Percentiles rank a stretch among this genome's conserved stretches.
Conservation (phyloP, 2,113 vertebrate species). For the Donacobius atricapilla region DNA sequence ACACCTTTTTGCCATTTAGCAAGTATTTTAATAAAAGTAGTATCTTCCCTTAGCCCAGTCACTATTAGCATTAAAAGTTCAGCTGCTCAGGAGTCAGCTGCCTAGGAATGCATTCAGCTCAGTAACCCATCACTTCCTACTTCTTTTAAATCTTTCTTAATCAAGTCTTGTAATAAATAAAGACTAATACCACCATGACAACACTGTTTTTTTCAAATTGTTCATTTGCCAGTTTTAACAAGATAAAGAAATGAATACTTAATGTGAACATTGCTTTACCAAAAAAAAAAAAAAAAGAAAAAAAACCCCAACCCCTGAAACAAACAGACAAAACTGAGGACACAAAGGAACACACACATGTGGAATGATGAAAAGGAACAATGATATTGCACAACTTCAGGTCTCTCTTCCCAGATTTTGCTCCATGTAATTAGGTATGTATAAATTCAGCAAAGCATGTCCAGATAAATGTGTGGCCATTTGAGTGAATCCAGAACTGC, state of each 20-base stretch:
- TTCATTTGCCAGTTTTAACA: constrained; percentile 75
- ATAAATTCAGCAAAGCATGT: constrained; percentile 59
- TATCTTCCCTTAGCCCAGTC: neutral
- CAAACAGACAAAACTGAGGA: constrained; percentile 7
- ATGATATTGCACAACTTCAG: constrained; percentile 76
- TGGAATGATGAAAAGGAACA: constrained; percentile 67
- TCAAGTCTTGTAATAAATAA: constrained; percentile 50
- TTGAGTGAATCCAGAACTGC: constrained; percentile 33
- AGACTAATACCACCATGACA: constrained; percentile 60
- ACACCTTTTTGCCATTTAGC: constrained; percentile 26
- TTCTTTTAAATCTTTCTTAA: constrained; percentile 13
- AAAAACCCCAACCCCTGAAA: neutral
- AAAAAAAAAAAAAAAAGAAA: neutral
- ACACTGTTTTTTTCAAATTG: constrained; percentile 43
- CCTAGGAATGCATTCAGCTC: neutral
- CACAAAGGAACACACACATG: constrained; percentile 62
- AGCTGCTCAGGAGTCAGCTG: constrained; percentile 5
- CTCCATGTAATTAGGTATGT: constrained; percentile 60
- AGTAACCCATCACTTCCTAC: neutral
- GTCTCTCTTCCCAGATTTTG: constrained; percentile 63
- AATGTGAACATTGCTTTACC: constrained; percentile 41
- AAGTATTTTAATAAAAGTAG: neutral
- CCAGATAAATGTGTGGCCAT: constrained; percentile 43
- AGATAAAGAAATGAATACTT: constrained; percentile 60
- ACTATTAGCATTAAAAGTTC: neutral